phyloP scores from a whole-genome alignment of 2,888 invertebrate species.

The Slavum lentiscoides region DNA sequence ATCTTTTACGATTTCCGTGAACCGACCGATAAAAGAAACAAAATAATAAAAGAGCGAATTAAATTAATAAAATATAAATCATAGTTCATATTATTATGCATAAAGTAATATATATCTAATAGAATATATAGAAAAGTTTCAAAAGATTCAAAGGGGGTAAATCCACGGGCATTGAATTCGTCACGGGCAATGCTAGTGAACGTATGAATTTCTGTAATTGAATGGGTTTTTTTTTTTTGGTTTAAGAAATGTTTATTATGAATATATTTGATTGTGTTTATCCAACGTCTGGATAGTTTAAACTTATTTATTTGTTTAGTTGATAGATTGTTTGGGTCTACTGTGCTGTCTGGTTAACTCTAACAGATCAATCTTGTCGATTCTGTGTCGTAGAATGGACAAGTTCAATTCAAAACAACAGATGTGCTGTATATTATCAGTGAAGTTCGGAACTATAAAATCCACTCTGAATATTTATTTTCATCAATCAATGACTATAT shows the following conservation, averaged over 20 bases:
- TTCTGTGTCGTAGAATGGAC: conserved; percentile 2
- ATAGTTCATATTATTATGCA: no score
- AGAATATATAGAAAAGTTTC: no score
- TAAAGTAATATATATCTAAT: no score
- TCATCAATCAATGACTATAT: conserved; percentile 8
- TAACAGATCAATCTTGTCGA: conserved; percentile 44
- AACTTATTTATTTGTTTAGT: neutral
- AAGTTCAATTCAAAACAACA: conserved; percentile 15
- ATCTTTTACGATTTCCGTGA: no score
- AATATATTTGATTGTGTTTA: neutral
- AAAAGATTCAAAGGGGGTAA: no score
- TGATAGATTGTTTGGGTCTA: conserved; percentile 44
- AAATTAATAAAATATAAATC: no score
- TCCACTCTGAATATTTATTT: neutral
- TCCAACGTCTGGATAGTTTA: neutral
- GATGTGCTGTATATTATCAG: conserved; percentile 9
- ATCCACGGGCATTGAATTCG: no score
- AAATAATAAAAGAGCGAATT: no score
- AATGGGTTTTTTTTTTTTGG: neutral
- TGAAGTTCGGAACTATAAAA: neutral
- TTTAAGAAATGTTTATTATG: conserved; percentile 14
- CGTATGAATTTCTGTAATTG: neutral
- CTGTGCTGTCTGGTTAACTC: conserved; percentile 28
- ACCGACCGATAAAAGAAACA: no score
- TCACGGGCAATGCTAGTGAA: no score